These are phyloP conservation scores for Carassius carassius DNA, from an alignment of 2,113 vertebrate species.

Conservation along the genomic window DNA sequence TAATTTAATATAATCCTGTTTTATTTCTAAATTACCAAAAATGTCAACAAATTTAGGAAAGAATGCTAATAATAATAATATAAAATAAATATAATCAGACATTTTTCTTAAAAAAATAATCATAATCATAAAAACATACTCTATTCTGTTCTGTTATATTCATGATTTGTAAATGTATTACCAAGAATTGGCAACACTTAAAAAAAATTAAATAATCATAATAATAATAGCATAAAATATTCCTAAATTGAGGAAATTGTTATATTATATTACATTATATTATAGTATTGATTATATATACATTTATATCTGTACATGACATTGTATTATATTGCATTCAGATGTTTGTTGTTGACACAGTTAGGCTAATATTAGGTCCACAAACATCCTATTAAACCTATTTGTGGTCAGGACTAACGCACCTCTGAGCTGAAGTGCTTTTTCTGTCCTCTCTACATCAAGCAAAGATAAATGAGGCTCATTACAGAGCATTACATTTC, in stretches of 20 bases:
- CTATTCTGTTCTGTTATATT: no score
- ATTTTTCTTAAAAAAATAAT: neutral
- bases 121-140: no score
- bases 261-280: neutral
- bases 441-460: neutral
- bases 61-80: neutral
- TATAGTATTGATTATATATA: neutral
- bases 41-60: neutral
- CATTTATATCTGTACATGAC: neutral
- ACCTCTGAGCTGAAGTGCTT: neutral
- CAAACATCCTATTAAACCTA: neutral
- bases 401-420: neutral
- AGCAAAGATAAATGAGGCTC: slow-evolving; percentile 4
- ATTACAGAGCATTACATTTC: slow-evolving; percentile 20
- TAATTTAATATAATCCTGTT: neutral
- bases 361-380: neutral
- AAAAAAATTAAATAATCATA: neutral
- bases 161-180: neutral
- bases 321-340: neutral
- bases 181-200: neutral
- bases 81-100: neutral
- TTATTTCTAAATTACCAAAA: neutral
- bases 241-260: no score
- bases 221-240: no score
- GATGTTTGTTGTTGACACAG: neutral